A percentile compares a stretch with the other conserved stretches of the same genome.
These are phyloP conservation scores for Stomorhina lunata DNA, from an alignment of 2,888 invertebrate genomes.

Conservation along the genomic window DNA sequence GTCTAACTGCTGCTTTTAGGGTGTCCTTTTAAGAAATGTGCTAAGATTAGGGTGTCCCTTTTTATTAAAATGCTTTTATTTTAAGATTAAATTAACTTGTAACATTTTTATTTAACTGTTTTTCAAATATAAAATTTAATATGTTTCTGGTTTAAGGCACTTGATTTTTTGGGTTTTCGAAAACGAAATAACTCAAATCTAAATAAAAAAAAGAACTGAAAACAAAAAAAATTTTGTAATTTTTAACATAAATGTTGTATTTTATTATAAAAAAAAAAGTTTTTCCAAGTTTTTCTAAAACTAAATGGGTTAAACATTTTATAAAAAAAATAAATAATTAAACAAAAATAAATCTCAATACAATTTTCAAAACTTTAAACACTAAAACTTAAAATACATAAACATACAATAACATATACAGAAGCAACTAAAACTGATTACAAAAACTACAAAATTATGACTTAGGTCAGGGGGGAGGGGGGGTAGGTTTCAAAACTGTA, in stretches of 20 bases:
- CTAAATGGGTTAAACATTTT: background rate
- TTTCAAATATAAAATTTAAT: too few relatives aligned
- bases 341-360: background rate
- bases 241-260: background rate
- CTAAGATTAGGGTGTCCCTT: too few relatives aligned
- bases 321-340: background rate
- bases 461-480: background rate
- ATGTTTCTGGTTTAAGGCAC: too few relatives aligned
- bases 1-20: too few relatives aligned
- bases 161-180: too few relatives aligned
- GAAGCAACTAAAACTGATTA: background rate
- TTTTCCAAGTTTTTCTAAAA: background rate
- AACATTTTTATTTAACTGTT: too few relatives aligned
- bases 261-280: conserved; percentile 50
- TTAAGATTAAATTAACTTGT: too few relatives aligned
- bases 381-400: conserved; percentile 33
- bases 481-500: background rate
- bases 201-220: conserved; percentile 16
- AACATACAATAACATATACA: background rate
- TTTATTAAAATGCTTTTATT: too few relatives aligned
- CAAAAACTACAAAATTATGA: background rate
- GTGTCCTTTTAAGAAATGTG: too few relatives aligned
- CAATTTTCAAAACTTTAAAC: background rate
- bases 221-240: conserved; percentile 12
- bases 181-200: too few relatives aligned